phyloP scores from a whole-genome alignment of 2,888 invertebrate genomes.

The Drosophila quinaria region DNA sequence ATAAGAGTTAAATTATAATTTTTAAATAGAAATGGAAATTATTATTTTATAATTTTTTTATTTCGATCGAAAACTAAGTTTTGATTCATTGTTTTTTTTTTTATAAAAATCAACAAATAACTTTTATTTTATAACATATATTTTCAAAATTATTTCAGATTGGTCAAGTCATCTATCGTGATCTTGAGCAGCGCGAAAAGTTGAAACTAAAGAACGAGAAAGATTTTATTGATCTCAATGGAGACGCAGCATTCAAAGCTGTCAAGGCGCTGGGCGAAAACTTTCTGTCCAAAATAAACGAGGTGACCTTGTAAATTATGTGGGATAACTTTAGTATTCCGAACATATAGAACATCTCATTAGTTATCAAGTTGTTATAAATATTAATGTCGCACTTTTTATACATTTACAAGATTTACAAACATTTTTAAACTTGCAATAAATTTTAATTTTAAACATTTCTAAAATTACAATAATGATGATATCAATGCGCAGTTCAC shows the following conservation, averaged over 20 bases:
- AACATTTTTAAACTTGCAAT: constrained; percentile 65
- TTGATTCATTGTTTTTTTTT: too few relatives aligned
- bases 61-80: too few relatives aligned
- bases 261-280: constrained; percentile 82
- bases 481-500: constrained; percentile 47
- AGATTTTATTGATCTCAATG: constrained; percentile 79
- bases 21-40: too few relatives aligned
- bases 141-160: too few relatives aligned
- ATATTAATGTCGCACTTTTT: not conserved
- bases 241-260: constrained; percentile 81
- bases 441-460: constrained; percentile 74
- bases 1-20: too few relatives aligned
- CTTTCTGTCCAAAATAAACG: constrained; percentile 69
- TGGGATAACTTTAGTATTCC: not conserved
- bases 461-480: constrained; percentile 57
- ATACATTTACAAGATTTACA: not conserved
- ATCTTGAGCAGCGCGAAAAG: constrained; percentile 77
- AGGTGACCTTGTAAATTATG: constrained; percentile 47
- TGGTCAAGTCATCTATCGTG: constrained; percentile 84
- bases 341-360: not conserved
- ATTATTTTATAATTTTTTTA: too few relatives aligned
- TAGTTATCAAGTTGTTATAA: constrained; percentile 1
- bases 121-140: too few relatives aligned
- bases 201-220: constrained; percentile 71
- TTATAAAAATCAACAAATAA: too few relatives aligned